These are phyloP conservation scores for Peromyscus attwateri DNA, from an alignment of 2,797 vertebrate genomes.

Conservation along the genomic window DNA sequence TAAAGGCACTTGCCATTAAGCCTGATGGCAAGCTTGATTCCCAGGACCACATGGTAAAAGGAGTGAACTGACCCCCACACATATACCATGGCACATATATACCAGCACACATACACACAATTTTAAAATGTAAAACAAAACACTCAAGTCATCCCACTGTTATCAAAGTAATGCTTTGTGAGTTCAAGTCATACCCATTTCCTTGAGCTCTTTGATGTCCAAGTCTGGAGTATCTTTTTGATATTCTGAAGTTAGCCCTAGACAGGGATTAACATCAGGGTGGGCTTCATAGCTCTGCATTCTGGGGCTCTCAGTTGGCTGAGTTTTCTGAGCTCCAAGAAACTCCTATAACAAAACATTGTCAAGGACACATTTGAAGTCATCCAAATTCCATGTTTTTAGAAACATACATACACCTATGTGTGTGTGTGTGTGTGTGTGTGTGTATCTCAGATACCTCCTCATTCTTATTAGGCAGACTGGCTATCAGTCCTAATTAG, in stretches of 20 bases:
- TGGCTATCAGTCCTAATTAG: background rate
- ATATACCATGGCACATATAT: background rate
- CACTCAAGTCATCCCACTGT: background rate
- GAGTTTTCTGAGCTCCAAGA: slow-evolving; percentile 74
- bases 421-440: too few relatives aligned
- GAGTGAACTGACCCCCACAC: background rate
- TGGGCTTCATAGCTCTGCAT: slow-evolving; percentile 50
- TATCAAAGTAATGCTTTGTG: slow-evolving; percentile 17
- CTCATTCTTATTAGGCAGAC: background rate
- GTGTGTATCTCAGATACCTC: background rate
- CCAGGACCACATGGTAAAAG: background rate
- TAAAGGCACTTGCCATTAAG: background rate
- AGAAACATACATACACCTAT: background rate
- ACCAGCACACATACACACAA: background rate
- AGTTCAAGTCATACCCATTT: slow-evolving; percentile 79
- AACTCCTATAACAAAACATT: slow-evolving; percentile 84
- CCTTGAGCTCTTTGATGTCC: slow-evolving; percentile 67
- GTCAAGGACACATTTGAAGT: background rate
- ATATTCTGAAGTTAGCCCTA: slow-evolving; percentile 82
- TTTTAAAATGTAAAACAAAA: background rate
- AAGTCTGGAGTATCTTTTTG: slow-evolving; percentile 63
- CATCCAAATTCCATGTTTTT: slow-evolving; percentile 11
- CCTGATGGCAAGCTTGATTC: background rate
- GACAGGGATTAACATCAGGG: slow-evolving; percentile 82
- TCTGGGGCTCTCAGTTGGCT: slow-evolving; percentile 13